Conservation (phyloP, 92 coral and sea anemone genomes). For the Parazoanthus swiftii region DNA sequence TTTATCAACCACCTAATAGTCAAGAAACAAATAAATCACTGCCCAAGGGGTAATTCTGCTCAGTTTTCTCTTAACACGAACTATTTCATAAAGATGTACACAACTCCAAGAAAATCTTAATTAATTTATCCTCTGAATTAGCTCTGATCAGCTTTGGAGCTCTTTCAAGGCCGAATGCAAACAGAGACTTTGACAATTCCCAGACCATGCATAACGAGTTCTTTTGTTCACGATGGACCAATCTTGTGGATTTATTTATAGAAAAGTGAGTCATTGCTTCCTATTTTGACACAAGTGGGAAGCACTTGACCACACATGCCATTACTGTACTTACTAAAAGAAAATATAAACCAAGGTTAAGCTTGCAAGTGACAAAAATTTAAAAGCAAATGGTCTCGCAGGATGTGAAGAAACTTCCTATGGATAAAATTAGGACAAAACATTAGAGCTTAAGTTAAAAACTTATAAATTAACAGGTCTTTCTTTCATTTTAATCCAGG, state of each 20-base stretch:
- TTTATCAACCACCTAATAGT: background rate
- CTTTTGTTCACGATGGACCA: background rate
- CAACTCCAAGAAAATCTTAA: too few species aligned
- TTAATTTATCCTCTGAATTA: too few species aligned
- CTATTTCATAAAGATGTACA: too few species aligned
- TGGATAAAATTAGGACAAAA: constrained; percentile 1
- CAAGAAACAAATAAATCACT: background rate
- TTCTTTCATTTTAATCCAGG: background rate
- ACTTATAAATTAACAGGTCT: background rate
- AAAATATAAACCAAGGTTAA: constrained; percentile 10
- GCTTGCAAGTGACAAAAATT: background rate
- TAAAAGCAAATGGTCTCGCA: background rate
- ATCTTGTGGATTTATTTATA: background rate
- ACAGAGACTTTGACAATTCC: too few species aligned
- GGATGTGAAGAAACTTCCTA: background rate
- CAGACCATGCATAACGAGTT: too few species aligned
- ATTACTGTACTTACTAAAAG: background rate
- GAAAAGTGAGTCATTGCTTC: background rate
- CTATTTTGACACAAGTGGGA: background rate
- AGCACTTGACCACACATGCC: constrained; percentile 4
- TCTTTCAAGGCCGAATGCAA: too few species aligned
- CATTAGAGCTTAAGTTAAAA: background rate
- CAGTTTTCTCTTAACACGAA: background rate
- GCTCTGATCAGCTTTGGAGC: too few species aligned
- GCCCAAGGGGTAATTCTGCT: background rate